These are phyloP conservation scores for Maniola hyperantus DNA, from an alignment of 2,888 invertebrate species.

Conservation along the genomic window DNA sequence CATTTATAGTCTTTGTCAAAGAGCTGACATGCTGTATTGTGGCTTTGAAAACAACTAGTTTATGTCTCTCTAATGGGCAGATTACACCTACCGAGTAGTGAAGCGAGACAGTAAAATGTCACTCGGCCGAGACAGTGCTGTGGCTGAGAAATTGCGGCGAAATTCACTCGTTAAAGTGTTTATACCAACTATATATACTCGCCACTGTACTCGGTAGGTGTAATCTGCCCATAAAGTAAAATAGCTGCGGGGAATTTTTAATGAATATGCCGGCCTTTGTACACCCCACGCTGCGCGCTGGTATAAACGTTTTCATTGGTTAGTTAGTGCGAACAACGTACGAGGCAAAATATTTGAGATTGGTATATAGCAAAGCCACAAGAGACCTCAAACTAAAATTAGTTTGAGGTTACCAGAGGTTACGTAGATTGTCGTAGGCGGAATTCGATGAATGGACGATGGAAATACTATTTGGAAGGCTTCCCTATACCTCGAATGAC, in stretches of 20 bases:
- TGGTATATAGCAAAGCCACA: background rate
- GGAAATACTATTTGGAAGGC: background rate
- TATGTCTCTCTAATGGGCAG: no score
- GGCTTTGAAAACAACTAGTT: background rate
- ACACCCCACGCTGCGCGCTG: conserved; percentile 6
- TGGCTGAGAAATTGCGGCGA: no score
- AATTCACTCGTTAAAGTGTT: no score
- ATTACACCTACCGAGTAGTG: no score
- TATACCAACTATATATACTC: no score
- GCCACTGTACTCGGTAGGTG: no score
- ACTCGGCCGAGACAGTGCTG: no score
- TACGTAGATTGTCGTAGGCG: background rate
- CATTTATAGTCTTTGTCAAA: background rate
- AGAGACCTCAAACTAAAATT: background rate
- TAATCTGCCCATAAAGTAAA: background rate
- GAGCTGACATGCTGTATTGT: background rate
- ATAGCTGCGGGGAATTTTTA: conserved; percentile 13
- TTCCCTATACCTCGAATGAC: background rate
- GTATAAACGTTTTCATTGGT: conserved; percentile 6
- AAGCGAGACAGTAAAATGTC: no score
- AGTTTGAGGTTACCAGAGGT: background rate
- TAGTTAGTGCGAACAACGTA: conserved; percentile 13
- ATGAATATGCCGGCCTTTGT: conserved; percentile 7
- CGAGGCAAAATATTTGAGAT: conserved; percentile 7
- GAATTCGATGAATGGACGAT: background rate